Percentiles rank a stretch among this genome's conserved stretches.
Evolutionary conservation across 2,888 invertebrate species (phyloP).

Genomic region (Dasysyrphus tricinctus): DNA sequence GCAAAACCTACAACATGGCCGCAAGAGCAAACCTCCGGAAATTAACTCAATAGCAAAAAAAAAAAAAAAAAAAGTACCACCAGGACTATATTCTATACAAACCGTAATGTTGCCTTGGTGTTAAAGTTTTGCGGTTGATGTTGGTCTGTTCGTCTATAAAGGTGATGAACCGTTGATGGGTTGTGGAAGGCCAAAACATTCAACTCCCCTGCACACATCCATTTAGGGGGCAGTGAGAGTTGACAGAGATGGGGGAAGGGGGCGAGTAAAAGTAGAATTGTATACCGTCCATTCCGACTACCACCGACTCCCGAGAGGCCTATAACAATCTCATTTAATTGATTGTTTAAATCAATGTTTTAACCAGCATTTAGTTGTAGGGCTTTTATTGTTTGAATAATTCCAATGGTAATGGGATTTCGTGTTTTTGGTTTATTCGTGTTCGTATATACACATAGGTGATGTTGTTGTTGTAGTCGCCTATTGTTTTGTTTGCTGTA

Average conservation of each 20-base stretch:
- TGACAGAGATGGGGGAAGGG: no score
- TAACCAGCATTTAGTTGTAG: conserved; percentile 62
- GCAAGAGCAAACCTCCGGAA: conserved; percentile 19
- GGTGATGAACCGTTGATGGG: conserved; percentile 54
- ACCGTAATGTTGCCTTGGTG: conserved; percentile 30
- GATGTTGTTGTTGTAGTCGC: neutral
- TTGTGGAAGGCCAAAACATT: conserved; percentile 26
- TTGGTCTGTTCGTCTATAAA: conserved; percentile 38
- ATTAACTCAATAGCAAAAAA: conserved; percentile 14
- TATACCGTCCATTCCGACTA: conserved; percentile 1
- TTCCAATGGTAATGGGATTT: conserved; percentile 60
- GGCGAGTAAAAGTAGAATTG: neutral
- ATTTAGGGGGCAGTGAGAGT: neutral
- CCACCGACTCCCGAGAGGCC: conserved; percentile 53
- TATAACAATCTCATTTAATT: conserved; percentile 71
- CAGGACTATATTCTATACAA: conserved; percentile 2
- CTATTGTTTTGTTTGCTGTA: conserved; percentile 8
- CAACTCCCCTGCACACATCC: neutral
- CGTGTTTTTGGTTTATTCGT: conserved; percentile 47
- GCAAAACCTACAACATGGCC: conserved; percentile 19
- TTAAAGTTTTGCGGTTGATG: conserved; percentile 26
- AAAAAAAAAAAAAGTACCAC: neutral
- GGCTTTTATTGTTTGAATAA: conserved; percentile 64
- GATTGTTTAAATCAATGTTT: conserved; percentile 74
- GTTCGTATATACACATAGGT: neutral